Percentiles rank a stretch among this genome's conserved stretches.
These are phyloP conservation scores for Microctonus aethiopoides DNA, from an alignment of 2,888 invertebrate species.

Conservation along the genomic window DNA sequence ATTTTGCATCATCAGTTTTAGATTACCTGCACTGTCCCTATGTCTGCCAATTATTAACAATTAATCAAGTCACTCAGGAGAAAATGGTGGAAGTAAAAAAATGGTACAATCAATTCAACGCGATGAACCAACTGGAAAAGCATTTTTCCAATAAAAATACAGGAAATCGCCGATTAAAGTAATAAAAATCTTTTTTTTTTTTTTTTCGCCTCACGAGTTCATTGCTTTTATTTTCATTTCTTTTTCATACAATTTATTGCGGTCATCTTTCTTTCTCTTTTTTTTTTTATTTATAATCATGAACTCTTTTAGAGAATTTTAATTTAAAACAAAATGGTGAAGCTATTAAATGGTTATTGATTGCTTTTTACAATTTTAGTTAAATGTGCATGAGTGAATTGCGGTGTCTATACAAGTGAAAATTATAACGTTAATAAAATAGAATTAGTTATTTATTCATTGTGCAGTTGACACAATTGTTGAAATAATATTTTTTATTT, in stretches of 20 bases:
- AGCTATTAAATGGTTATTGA: not conserved
- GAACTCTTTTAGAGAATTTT: not conserved
- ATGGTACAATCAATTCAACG: not conserved
- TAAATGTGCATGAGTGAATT: not conserved
- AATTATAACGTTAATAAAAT: not conserved
- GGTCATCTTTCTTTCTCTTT: not conserved
- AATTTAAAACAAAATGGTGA: not conserved
- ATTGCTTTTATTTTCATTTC: not conserved
- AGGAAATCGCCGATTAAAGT: not conserved
- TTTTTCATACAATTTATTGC: not conserved
- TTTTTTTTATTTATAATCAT: no score
- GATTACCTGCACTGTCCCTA: not conserved
- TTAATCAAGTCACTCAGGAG: not conserved
- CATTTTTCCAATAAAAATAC: not conserved
- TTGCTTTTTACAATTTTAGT: not conserved
- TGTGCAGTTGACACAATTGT: not conserved
- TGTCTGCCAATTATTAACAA: not conserved
- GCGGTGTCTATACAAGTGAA: not conserved
- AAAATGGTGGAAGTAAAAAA: not conserved
- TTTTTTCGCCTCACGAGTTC: not conserved
- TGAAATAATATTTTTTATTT: not conserved
- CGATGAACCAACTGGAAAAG: not conserved
- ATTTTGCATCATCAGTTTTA: not conserved
- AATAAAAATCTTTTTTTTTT: not conserved
- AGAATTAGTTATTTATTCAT: not conserved